phyloP scores from a whole-genome alignment of 2,113 vertebrate species.

The Cariama cristata region DNA sequence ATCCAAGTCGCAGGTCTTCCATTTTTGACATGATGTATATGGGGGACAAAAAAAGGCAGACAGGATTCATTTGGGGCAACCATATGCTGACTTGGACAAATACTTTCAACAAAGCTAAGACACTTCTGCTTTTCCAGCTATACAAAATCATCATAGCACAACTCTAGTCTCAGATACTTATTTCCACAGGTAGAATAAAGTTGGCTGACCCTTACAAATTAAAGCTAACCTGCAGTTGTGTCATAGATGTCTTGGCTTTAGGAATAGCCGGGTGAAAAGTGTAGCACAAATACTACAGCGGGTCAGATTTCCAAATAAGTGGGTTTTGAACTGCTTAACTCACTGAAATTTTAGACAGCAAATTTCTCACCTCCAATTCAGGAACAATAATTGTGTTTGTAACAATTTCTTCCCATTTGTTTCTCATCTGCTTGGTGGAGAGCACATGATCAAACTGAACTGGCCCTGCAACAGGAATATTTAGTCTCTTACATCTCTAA shows the following conservation, averaged over 20 bases:
- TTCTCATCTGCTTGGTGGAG: conserved; percentile 83
- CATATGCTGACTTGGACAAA: neutral
- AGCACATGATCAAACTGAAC: conserved; percentile 66
- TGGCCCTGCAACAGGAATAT: conserved; percentile 69
- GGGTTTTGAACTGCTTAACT: neutral
- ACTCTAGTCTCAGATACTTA: neutral
- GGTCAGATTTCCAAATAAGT: neutral
- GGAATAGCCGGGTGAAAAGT: neutral
- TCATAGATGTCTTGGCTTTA: neutral
- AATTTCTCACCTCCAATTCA: conserved; percentile 81
- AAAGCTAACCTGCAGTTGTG: neutral
- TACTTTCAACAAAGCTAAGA: neutral
- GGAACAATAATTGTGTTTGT: conserved; percentile 73
- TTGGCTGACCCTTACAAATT: neutral
- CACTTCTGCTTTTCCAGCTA: neutral
- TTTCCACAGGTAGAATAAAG: neutral
- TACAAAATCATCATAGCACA: neutral
- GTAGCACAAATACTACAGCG: neutral
- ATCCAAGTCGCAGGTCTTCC: neutral
- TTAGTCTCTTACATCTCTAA: neutral
- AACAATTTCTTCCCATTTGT: conserved; percentile 85
- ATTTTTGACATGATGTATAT: neutral
- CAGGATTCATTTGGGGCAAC: neutral
- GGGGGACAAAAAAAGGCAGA: neutral
- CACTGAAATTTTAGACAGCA: neutral